Conservation (phyloP, 2,797 vertebrate genomes). For the Molossus molossus region DNA sequence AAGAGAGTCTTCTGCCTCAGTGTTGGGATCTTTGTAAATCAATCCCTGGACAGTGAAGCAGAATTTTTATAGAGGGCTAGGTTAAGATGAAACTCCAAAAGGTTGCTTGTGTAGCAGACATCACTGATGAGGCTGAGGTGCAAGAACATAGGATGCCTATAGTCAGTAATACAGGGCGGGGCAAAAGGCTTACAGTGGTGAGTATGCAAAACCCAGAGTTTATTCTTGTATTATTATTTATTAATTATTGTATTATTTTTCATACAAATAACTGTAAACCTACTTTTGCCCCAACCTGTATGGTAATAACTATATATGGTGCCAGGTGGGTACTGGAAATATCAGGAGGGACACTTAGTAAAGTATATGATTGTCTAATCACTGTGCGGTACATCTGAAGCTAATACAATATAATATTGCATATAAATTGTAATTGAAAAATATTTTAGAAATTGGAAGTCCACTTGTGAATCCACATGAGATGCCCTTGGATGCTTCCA, state of each 20-base stretch:
- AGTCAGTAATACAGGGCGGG: too few relatives aligned
- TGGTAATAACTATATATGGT: not conserved
- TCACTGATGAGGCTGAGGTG: not conserved
- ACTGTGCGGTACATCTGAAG: not conserved
- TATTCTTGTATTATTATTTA: not conserved
- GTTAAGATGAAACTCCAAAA: not conserved
- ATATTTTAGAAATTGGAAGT: not conserved
- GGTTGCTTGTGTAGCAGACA: not conserved
- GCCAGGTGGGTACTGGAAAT: not conserved
- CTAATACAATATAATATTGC: not conserved
- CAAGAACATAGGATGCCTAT: not conserved
- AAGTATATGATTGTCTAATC: not conserved
- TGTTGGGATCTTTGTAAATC: constrained; percentile 43
- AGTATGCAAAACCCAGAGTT: not conserved
- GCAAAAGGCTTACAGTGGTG: not conserved
- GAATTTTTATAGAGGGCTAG: not conserved
- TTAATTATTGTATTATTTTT: not conserved
- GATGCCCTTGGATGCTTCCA: not conserved
- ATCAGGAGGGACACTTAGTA: not conserved
- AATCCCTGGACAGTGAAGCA: not conserved
- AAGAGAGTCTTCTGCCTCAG: not conserved
- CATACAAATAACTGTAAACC: not conserved
- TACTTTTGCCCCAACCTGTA: not conserved
- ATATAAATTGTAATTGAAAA: not conserved
- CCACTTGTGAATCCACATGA: not conserved